phyloP scores from a whole-genome alignment of 1,140 invertebrate species.

The Schlechtendalia chinensis region DNA sequence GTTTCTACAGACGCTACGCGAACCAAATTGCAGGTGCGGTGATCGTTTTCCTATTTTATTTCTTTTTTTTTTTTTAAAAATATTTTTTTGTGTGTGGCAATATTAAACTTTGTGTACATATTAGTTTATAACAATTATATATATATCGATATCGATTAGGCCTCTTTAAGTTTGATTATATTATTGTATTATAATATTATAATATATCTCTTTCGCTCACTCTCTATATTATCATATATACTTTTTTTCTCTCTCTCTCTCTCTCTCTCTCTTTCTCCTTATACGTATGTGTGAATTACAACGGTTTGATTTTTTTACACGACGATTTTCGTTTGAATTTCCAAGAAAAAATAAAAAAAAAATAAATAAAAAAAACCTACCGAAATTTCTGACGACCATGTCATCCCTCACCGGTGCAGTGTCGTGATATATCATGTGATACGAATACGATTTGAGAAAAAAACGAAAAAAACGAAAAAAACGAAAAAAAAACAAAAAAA shows the following conservation, averaged over 20 bases:
- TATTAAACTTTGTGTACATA: slow-evolving; percentile 15
- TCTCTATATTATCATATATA: background rate
- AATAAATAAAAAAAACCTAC: background rate
- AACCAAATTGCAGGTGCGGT: slow-evolving; percentile 45
- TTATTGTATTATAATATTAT: slow-evolving; percentile 5
- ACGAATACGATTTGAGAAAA: background rate
- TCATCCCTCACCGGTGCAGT: background rate
- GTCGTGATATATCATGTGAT: background rate
- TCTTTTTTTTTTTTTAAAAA: slow-evolving; percentile 40
- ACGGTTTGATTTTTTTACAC: background rate
- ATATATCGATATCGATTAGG: background rate
- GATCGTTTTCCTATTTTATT: slow-evolving; percentile 49
- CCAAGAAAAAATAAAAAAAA: background rate
- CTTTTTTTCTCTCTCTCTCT: too few relatives aligned
- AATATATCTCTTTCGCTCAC: background rate
- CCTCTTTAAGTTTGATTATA: slow-evolving; percentile 33
- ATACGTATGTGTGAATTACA: background rate
- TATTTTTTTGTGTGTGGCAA: slow-evolving; percentile 40
- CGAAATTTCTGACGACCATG: background rate
- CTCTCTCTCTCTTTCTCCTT: too few relatives aligned
- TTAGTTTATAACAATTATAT: slow-evolving; percentile 11
- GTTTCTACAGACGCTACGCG: slow-evolving; percentile 3
- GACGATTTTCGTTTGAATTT: slow-evolving; percentile 4
- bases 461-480: background rate
- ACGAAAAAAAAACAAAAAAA: background rate